Percentiles rank a stretch among this genome's conserved stretches.
These are phyloP conservation scores for Pseudochirops cupreus DNA, from an alignment of 2,797 vertebrate genomes.

Conservation along the genomic window DNA sequence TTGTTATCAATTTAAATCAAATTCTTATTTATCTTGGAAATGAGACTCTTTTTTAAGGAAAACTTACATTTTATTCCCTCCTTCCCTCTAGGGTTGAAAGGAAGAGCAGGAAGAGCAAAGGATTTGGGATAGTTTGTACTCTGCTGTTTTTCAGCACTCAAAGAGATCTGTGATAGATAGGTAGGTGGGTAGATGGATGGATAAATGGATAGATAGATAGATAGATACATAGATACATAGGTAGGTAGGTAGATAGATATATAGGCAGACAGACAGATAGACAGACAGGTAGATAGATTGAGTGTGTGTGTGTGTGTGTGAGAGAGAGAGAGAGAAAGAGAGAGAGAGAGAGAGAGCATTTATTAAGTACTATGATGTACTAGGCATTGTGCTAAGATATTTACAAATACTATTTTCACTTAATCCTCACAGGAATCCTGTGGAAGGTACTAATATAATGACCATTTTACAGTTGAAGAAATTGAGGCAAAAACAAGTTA, in stretches of 20 bases:
- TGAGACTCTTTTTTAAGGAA: neutral
- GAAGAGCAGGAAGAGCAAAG: neutral
- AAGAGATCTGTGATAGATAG: neutral
- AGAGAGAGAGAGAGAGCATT: neutral
- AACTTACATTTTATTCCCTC: neutral
- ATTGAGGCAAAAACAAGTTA: neutral
- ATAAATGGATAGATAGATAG: too few species aligned
- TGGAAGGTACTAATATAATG: neutral
- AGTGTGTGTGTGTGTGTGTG: too few species aligned
- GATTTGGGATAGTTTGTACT: neutral
- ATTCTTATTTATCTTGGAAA: neutral
- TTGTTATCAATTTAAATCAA: neutral
- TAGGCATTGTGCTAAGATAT: neutral
- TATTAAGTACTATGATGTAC: neutral
- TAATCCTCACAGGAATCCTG: neutral
- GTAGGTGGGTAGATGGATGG: too few species aligned
- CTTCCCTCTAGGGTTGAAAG: neutral
- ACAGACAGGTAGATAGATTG: too few species aligned
- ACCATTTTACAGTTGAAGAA: constrained; percentile 7
- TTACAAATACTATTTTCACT: neutral
- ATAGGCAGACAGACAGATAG: too few species aligned
- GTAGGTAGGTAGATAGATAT: too few species aligned
- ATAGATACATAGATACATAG: too few species aligned
- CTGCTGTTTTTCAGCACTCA: neutral
- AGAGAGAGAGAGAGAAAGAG: neutral